phyloP scores from a whole-genome alignment of 1,140 invertebrate species.

The Diorhabda carinulata region DNA sequence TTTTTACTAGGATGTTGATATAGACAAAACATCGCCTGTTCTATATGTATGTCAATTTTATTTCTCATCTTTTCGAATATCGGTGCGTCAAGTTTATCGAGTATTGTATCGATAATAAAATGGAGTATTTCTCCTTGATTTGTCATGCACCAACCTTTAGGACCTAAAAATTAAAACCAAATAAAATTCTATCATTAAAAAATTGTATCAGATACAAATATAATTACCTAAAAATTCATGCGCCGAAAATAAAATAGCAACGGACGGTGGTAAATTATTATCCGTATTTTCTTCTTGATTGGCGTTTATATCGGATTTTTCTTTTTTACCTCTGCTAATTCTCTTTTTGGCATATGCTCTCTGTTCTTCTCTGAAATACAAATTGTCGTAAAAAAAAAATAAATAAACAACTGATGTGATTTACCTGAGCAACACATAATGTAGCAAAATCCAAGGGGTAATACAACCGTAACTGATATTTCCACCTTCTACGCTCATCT shows the following conservation, averaged over 20 bases:
- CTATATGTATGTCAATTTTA: conserved; percentile 68
- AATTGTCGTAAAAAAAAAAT: background rate
- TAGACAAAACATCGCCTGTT: conserved; percentile 86
- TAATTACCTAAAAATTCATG: conserved; percentile 78
- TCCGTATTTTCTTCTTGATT: conserved; percentile 36
- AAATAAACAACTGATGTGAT: conserved; percentile 22
- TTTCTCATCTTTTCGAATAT: conserved; percentile 50
- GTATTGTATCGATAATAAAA: conserved; percentile 70
- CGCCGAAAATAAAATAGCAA: conserved; percentile 74
- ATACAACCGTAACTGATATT: conserved; percentile 69
- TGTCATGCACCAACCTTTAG: conserved; percentile 67
- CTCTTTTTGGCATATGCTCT: conserved; percentile 50
- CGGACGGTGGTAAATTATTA: conserved; percentile 64
- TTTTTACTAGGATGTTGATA: conserved; percentile 82
- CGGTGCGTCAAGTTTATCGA: conserved; percentile 61
- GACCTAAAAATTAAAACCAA: conserved; percentile 29
- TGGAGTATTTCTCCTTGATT: conserved; percentile 73
- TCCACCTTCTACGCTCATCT: conserved; percentile 64
- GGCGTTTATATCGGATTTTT: conserved; percentile 26
- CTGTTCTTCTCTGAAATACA: conserved; percentile 48
- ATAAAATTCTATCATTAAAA: background rate
- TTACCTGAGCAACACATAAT: conserved; percentile 68
- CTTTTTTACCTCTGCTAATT: conserved; percentile 35
- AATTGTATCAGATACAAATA: background rate
- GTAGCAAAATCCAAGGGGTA: conserved; percentile 78